Evolutionary conservation across 2,888 invertebrate genomes (phyloP).

Genomic region (Scrobipalpa atriplicella): DNA sequence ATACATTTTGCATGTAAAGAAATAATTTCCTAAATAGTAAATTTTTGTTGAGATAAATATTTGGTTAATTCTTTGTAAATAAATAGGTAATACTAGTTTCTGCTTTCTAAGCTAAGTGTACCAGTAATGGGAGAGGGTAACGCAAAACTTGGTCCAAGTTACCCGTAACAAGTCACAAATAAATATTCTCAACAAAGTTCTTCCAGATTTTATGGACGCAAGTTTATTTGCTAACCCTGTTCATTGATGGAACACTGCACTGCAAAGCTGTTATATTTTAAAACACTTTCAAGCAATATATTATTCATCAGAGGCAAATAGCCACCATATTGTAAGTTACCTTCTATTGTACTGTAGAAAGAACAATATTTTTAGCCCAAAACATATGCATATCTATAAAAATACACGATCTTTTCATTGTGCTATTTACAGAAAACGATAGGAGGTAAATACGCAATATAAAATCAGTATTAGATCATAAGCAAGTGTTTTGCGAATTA

Average conservation of each 20-base stretch:
- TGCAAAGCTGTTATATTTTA: conserved; percentile 10
- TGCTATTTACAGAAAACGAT: conserved; percentile 6
- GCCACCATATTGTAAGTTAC: conserved; percentile 16
- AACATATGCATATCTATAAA: not conserved
- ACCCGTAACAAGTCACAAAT: conserved; percentile 2
- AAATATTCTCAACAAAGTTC: not conserved
- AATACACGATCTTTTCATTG: too few species aligned
- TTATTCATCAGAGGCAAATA: not conserved
- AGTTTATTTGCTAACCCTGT: not conserved
- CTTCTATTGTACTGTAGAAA: not conserved
- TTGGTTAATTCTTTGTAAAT: conserved; percentile 22
- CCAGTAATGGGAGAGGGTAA: not conserved
- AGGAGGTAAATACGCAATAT: conserved; percentile 15
- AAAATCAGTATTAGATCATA: conserved; percentile 21
- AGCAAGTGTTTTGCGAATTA: conserved; percentile 11
- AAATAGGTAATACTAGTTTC: conserved; percentile 14
- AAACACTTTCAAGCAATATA: conserved; percentile 10
- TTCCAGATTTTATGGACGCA: not conserved
- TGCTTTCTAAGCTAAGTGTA: not conserved
- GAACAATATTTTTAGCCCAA: not conserved
- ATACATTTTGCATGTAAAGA: conserved; percentile 3
- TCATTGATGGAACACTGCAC: not conserved
- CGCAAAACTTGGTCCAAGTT: not conserved
- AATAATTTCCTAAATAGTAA: not conserved
- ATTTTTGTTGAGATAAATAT: conserved; percentile 27